Base-by-base conservation (phyloP, 2,113 vertebrate genomes). In the Mohoua ochrocephala region DNA sequence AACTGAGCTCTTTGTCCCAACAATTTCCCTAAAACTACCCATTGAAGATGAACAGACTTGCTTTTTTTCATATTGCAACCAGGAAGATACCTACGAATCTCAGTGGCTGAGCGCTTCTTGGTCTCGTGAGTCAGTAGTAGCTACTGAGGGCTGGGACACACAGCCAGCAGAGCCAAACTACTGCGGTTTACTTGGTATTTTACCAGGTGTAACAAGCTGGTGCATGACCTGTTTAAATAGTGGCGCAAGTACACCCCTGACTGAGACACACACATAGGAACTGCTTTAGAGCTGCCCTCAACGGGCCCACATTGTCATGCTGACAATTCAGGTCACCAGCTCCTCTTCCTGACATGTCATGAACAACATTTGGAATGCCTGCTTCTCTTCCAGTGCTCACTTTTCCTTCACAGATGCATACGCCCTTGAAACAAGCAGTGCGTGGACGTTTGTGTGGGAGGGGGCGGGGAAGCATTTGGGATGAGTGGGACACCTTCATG, bases 401-500 rank as follows among this genome's bases (percentile, higher is more conserved):
- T 89, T 95, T 77, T 93, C 88, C 82, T 95, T 57, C 56, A 31
- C 64, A 90, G 69, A 94, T 86, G 68, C 33, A 21, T 26, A 75
- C 6, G 91, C 67, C 95, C 96, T 96, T 97, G 97, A 95, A 95
- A 92, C 94, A 78, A 91, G 64, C 57, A 31, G 78, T 52, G 75
- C 23, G 24, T 84, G 76, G 84, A 93, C 0, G 65, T 74, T 61
- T 69, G 91, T 67, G 90, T 82, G 60, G 82, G 84, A 71, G 84
- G 86, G 73, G 64, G 39, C 1, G 5, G 68, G 59, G 89, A 84
- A 69, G 89, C 75, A 59, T 73, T 84, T 49, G 70, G 82, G 73
- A 93, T 93, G 95, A 96, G 92, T 89, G 84, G 76, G 91, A 92
- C 79, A 92, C 93, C 97, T 97, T 97, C 93, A 93, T 91, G 87